Evolutionary conservation across 2,888 invertebrate genomes (phyloP).

Genomic region (Ochropleura plecta): DNA sequence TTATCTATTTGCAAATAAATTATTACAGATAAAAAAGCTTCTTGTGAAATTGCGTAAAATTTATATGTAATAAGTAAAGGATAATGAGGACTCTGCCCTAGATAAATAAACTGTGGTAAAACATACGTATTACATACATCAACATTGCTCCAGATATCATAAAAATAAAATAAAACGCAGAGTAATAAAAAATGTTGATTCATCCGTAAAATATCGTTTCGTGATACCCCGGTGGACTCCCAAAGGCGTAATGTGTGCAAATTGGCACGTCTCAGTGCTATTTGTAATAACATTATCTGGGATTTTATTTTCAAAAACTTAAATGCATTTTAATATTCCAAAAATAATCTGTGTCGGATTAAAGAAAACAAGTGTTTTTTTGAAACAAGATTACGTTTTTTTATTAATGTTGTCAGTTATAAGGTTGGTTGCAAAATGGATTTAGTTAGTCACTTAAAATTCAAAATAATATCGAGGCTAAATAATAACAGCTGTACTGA

Average conservation of each 20-base stretch:
- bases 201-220: slow-evolving; percentile 37
- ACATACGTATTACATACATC: background rate
- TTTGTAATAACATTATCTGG: slow-evolving; percentile 55
- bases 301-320: slow-evolving; percentile 60
- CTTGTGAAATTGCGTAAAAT: background rate
- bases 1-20: too few relatives aligned
- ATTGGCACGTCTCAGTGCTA: slow-evolving; percentile 60
- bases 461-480: background rate
- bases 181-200: slow-evolving; percentile 45
- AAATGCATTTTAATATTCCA: slow-evolving; percentile 59
- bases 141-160: slow-evolving; percentile 2
- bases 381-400: slow-evolving; percentile 26
- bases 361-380: slow-evolving; percentile 57
- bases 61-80: background rate
- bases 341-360: slow-evolving; percentile 52
- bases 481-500: background rate
- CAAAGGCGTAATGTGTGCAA: slow-evolving; percentile 70
- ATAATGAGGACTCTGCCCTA: background rate
- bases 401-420: slow-evolving; percentile 47
- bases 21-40: too few relatives aligned
- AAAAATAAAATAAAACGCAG: slow-evolving; percentile 1
- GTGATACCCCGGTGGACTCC: slow-evolving; percentile 34
- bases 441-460: background rate
- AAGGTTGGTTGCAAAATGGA: slow-evolving; percentile 15
- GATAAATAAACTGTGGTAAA: background rate